Conservation (phyloP, 2,113 vertebrate genomes). For the Polyodon spathula region DNA sequence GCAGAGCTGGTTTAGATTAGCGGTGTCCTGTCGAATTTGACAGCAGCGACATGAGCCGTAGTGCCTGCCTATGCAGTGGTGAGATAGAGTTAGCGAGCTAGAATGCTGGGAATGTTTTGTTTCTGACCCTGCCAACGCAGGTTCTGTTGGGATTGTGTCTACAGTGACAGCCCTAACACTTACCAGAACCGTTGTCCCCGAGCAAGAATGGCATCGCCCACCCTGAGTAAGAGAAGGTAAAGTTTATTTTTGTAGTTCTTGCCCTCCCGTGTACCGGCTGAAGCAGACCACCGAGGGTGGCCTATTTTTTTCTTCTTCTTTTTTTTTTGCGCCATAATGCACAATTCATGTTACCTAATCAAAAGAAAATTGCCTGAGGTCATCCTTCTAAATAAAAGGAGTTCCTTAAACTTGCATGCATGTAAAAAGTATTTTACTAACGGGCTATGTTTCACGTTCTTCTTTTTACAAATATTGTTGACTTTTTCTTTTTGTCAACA, state of each 20-base stretch:
- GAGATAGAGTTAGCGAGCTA: conserved; percentile 36
- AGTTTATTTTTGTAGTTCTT: conserved; percentile 90
- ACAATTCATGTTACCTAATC: conserved; percentile 62
- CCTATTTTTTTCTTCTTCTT: conserved; percentile 27
- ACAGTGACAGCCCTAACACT: conserved; percentile 87
- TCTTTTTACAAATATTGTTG: too few species aligned
- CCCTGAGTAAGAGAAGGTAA: conserved; percentile 82
- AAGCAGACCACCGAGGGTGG: conserved; percentile 79
- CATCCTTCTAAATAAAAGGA: conserved; percentile 46
- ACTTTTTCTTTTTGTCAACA: too few species aligned
- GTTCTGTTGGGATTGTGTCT: conserved; percentile 36
- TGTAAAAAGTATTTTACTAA: conserved; percentile 46
- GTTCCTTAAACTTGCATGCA: conserved; percentile 51
- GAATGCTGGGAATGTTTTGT: conserved; percentile 67
- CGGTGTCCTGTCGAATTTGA: conserved; percentile 50
- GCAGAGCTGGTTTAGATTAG: conserved; percentile 49
- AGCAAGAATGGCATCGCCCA: conserved; percentile 83
- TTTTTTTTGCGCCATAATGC: conserved; percentile 43
- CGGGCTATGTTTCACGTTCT: conserved; percentile 38
- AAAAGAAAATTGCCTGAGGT: conserved; percentile 54
- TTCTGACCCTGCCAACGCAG: conserved; percentile 38
- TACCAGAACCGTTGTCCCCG: conserved; percentile 76
- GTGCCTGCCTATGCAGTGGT: conserved; percentile 28
- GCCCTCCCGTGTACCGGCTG: conserved; percentile 56
- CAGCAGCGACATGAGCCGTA: conserved; percentile 48